Conservation (phyloP, 2,113 vertebrate genomes). For the Hystrix cristata region DNA sequence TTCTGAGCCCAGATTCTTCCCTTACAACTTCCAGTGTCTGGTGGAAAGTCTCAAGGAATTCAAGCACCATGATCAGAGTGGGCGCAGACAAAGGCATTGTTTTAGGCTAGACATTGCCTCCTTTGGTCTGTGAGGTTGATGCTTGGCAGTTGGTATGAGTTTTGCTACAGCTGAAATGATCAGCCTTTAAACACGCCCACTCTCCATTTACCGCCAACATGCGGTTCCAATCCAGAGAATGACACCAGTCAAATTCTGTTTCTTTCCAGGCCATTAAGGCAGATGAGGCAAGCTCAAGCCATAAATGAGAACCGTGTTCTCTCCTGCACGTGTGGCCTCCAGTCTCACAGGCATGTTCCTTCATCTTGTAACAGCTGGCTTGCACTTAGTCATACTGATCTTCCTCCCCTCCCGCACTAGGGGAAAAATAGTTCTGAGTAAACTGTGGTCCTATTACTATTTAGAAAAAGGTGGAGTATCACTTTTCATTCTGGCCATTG, state of each 20-base stretch:
- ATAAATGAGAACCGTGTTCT: background rate
- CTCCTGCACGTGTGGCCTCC: background rate
- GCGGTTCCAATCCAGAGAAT: slow-evolving; percentile 64
- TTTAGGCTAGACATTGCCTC: slow-evolving; percentile 43
- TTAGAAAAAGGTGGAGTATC: background rate
- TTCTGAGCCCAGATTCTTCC: background rate
- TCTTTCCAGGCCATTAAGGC: slow-evolving; percentile 45
- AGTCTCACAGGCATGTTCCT: background rate
- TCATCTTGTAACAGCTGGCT: background rate
- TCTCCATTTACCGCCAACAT: slow-evolving; percentile 69
- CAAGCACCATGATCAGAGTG: slow-evolving; percentile 8
- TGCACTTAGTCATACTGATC: background rate
- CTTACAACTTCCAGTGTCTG: background rate
- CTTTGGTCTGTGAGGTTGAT: slow-evolving; percentile 35
- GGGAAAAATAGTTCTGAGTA: background rate
- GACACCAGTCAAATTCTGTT: slow-evolving; percentile 70
- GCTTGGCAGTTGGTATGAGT: slow-evolving; percentile 77
- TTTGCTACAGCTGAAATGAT: slow-evolving; percentile 81
- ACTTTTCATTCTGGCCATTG: slow-evolving; percentile 17
- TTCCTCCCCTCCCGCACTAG: background rate
- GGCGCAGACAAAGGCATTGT: slow-evolving; percentile 26
- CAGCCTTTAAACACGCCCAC: slow-evolving; percentile 81
- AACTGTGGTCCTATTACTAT: background rate
- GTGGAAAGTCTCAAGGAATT: background rate
- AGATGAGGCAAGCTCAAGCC: background rate